Percentiles rank a stretch among this genome's conserved stretches.
Conservation (phyloP, 2,888 invertebrate genomes). For the Emmelina monodactyla region DNA sequence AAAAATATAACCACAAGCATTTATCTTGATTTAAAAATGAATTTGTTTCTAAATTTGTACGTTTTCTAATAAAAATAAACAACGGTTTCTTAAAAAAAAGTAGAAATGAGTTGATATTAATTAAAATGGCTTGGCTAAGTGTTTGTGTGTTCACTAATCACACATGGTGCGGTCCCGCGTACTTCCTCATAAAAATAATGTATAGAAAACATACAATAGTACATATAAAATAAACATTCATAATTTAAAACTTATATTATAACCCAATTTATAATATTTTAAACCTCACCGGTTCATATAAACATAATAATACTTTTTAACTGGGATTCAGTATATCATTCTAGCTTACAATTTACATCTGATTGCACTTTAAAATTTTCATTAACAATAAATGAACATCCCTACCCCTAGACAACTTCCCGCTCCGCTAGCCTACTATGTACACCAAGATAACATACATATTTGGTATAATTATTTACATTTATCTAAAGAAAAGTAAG, state of each 20-base stretch:
- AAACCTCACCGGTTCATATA: conserved; percentile 61
- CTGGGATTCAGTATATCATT: conserved; percentile 47
- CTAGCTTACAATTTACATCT: conserved; percentile 56
- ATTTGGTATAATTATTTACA: conserved; percentile 66
- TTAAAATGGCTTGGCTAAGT: conserved; percentile 1
- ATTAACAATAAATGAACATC: conserved; percentile 51
- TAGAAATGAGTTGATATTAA: too few species aligned
- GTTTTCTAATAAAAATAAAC: conserved; percentile 44
- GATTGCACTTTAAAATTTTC: conserved; percentile 60
- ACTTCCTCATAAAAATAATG: conserved; percentile 34
- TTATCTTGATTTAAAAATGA: conserved; percentile 40
- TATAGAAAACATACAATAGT: conserved; percentile 51
- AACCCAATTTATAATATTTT: conserved; percentile 63
- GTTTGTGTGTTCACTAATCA: conserved; percentile 20
- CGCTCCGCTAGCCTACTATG: conserved; percentile 41
- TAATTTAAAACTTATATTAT: conserved; percentile 59
- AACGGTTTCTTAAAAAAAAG: conserved; percentile 24
- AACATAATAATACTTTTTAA: conserved; percentile 66
- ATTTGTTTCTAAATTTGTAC: conserved; percentile 53
- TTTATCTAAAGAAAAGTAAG: conserved; percentile 38
- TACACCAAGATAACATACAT: conserved; percentile 49
- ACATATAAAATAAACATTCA: conserved; percentile 60
- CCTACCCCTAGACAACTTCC: conserved; percentile 28
- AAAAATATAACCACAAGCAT: conserved; percentile 60
- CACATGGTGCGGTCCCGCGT: conserved; percentile 44